Base-by-base conservation (phyloP, 2,113 vertebrate genomes). In the Stigmatopora nigra region DNA sequence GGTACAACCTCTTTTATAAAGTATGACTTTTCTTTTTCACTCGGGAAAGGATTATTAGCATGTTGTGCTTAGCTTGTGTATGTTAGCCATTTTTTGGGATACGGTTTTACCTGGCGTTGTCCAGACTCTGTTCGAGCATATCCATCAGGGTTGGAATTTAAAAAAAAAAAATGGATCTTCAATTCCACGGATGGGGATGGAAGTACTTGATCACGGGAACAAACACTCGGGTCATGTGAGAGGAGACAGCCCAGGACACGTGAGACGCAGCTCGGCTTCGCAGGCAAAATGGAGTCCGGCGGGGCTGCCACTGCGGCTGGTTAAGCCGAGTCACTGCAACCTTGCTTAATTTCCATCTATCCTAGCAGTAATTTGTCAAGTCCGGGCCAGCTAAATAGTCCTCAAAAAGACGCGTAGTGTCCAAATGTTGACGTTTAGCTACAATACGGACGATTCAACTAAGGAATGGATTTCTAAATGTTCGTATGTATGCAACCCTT, bases 201-300 rank as follows among this genome's bases (percentile, higher is more conserved):
- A 86, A 86, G 85, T 83, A 82, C 72, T 92, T 56, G 93, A 93
- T 95, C 93, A 95, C 92, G 92, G 92, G 93, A 92, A 93, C 93
- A 95, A 95, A 94, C 93, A 94, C 89, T 90, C 90, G 85, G 92
- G 93, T 95, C 93, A 95, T 93, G 93, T 94, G 93, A 94, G 92
- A 89, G 89, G 53, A 89, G 86, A 88, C 88, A 73, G 85, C 81
- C 85, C 88, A 85, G 88, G 87, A 90, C 90, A 88, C 90, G 86
- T 86, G 89, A 91, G 88, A 82, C 71, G 68, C 1, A 61, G 79
- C 82, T 79, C 84, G 78, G 84, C 63, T 84, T 79, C 68, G 77
- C 6, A 81, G 83, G 79, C 48, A 86, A 87, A 85, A 88, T 82
- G 83, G 87, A 86, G 78, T 65, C 83, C 84, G 53, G 53, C 14